Percentiles rank a stretch among this genome's conserved stretches.
Evolutionary conservation across 2,797 vertebrate genomes (phyloP).

Genomic region (Peromyscus eremicus): DNA sequence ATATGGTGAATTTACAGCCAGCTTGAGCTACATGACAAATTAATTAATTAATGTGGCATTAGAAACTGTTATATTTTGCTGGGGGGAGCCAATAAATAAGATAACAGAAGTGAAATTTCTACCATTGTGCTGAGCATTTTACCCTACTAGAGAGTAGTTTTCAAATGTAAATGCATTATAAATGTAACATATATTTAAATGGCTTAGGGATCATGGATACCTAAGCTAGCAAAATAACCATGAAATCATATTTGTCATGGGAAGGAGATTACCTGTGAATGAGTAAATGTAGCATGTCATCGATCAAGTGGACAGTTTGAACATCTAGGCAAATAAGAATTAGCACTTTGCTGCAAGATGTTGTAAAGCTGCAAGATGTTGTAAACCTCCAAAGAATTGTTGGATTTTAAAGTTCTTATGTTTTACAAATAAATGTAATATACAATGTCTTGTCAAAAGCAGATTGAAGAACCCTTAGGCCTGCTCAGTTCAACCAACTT

Average conservation of each 20-base stretch:
- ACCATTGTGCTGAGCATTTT: not conserved
- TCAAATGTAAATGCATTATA: slow-evolving; percentile 8
- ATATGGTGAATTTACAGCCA: not conserved
- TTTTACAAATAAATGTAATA: slow-evolving; percentile 50
- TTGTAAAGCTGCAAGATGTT: not conserved
- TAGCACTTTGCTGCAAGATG: not conserved
- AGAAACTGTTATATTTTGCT: not conserved
- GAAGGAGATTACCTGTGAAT: not conserved
- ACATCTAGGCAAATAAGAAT: not conserved
- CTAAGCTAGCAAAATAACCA: slow-evolving; percentile 19
- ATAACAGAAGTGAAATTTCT: not conserved
- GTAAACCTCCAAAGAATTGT: slow-evolving; percentile 25
- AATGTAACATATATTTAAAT: not conserved
- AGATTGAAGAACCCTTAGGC: slow-evolving; percentile 2
- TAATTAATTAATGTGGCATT: not conserved
- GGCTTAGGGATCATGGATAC: not conserved
- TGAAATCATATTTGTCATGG: slow-evolving; percentile 6
- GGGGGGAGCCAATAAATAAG: not conserved
- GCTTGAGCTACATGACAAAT: not conserved
- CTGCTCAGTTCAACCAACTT: not conserved
- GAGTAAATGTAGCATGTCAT: not conserved
- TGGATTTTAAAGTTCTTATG: not conserved
- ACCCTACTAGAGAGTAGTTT: slow-evolving; percentile 24
- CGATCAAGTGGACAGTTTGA: not conserved
- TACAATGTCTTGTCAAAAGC: not conserved